Percentiles rank a stretch among this genome's conserved stretches.
phyloP scores from a whole-genome alignment of 2,797 vertebrate species.

The Catamblyrhynchus diadema region DNA sequence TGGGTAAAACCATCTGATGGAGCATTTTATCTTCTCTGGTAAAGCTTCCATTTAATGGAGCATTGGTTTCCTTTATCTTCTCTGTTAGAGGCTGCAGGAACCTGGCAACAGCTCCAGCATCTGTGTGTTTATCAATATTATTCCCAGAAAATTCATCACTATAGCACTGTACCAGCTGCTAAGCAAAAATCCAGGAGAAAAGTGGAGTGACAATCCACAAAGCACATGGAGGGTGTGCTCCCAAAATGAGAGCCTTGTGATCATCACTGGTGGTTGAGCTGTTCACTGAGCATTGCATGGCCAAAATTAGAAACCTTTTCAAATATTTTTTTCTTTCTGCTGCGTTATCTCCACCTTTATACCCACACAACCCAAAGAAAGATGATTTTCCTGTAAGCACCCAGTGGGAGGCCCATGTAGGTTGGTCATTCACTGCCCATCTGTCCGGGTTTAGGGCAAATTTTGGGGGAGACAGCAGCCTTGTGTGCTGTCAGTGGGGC shows the following conservation, averaged over 20 bases:
- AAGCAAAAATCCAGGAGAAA: neutral
- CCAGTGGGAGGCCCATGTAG: neutral
- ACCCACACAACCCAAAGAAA: neutral
- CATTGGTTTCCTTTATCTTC: neutral
- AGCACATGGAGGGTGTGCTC: neutral
- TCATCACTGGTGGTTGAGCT: neutral
- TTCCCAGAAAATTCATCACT: neutral
- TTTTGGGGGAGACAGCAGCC: neutral
- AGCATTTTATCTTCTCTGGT: neutral
- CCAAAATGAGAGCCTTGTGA: neutral
- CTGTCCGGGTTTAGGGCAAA: neutral
- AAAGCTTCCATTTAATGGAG: neutral
- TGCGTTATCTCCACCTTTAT: neutral
- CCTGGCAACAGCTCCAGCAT: neutral
- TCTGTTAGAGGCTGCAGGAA: neutral
- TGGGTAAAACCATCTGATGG: neutral
- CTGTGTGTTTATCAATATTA: neutral
- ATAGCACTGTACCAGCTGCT: neutral
- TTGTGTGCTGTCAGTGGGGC: neutral
- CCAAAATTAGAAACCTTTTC: neutral
- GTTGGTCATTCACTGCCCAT: neutral
- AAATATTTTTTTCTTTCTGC: neutral
- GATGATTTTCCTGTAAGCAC: neutral
- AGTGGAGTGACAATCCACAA: neutral
- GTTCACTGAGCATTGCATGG: neutral